phyloP scores from a whole-genome alignment of 1,140 invertebrate genomes.

The Drosophila ercepeae region DNA sequence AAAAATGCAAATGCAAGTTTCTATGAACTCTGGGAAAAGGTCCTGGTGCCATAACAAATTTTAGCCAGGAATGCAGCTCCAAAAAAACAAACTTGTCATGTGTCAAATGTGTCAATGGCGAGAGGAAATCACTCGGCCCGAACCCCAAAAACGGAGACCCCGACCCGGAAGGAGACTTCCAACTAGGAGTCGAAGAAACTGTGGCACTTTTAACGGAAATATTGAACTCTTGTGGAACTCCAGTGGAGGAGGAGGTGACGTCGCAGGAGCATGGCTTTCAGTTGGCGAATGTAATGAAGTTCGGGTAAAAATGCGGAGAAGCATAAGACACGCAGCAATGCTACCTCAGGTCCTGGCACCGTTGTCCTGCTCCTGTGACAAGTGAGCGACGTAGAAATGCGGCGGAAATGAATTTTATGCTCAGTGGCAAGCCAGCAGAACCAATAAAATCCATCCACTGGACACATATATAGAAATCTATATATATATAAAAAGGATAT shows the following conservation, averaged over 20 bases:
- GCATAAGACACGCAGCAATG: slow-evolving; percentile 12
- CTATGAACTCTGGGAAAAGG: not conserved
- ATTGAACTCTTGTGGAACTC: slow-evolving; percentile 59
- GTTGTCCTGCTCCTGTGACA: slow-evolving; percentile 45
- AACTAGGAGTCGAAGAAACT: slow-evolving; percentile 41
- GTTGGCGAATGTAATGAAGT: slow-evolving; percentile 38
- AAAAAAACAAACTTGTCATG: slow-evolving; percentile 46
- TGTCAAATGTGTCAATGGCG: slow-evolving; percentile 37
- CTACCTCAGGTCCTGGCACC: slow-evolving; percentile 6
- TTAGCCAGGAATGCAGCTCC: too few relatives aligned
- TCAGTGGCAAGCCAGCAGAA: slow-evolving; percentile 57
- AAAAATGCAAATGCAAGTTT: not conserved
- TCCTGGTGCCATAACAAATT: slow-evolving; percentile 8
- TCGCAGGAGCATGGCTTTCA: not conserved
- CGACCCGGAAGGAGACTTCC: slow-evolving; percentile 22
- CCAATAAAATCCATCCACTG: slow-evolving; percentile 58
- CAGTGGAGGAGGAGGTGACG: not conserved
- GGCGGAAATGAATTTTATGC: slow-evolving; percentile 76
- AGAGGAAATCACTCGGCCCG: slow-evolving; percentile 62
- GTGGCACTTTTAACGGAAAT: slow-evolving; percentile 66
- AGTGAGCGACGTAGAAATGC: slow-evolving; percentile 72
- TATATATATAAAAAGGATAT: too few relatives aligned
- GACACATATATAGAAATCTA: not conserved
- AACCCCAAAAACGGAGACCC: slow-evolving; percentile 10
- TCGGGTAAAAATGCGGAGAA: slow-evolving; percentile 18